phyloP scores from a whole-genome alignment of 2,797 vertebrate species.

The Myotis myotis region DNA sequence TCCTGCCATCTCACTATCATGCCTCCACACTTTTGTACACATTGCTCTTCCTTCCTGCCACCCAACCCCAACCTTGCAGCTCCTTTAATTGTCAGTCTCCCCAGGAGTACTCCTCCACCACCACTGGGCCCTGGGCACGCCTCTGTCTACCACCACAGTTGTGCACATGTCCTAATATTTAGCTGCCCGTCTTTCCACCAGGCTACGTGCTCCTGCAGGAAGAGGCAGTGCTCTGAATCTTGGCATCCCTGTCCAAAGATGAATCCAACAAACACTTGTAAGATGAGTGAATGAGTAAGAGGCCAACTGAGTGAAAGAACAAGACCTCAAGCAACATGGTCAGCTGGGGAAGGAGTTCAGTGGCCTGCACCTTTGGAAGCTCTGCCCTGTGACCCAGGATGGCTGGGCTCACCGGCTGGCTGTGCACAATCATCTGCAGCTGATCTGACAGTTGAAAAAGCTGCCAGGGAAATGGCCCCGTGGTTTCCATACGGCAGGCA shows the following conservation, averaged over 20 bases:
- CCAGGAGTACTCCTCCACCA: background rate
- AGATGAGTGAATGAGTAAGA: background rate
- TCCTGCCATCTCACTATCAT: background rate
- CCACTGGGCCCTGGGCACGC: background rate
- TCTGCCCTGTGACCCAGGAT: background rate
- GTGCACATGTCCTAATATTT: too few relatives aligned
- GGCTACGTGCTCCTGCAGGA: background rate
- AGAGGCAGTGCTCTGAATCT: background rate
- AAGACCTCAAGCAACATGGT: background rate
- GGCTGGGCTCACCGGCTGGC: background rate
- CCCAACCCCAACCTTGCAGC: background rate
- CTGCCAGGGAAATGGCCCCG: background rate
- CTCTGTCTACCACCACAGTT: background rate
- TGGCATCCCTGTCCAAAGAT: background rate
- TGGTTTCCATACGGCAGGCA: background rate
- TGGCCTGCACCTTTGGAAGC: background rate
- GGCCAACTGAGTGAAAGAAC: background rate
- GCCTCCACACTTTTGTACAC: accelerated
- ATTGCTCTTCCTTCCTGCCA: background rate
- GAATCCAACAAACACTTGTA: background rate
- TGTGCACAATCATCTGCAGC: background rate
- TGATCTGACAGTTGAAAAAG: background rate
- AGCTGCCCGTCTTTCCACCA: background rate
- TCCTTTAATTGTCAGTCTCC: background rate
- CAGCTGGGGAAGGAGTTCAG: background rate